Evolutionary conservation across 2,888 invertebrate genomes (phyloP).

Genomic region (Stegana nigrithorax): DNA sequence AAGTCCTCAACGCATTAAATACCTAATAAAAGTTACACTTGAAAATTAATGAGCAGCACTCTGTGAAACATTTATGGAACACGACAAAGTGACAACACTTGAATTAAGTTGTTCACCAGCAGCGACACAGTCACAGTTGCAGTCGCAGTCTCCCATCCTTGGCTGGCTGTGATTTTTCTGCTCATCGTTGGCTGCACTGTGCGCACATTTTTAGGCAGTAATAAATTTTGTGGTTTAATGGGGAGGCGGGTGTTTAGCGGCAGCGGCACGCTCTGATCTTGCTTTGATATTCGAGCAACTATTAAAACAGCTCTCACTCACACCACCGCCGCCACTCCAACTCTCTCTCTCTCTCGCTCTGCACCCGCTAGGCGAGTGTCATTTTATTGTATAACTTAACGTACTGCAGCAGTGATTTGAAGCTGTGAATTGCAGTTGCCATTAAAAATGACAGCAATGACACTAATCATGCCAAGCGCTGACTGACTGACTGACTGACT

Average conservation of each 20-base stretch:
- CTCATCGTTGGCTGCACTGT: too few relatives aligned
- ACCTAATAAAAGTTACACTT: conserved; percentile 66
- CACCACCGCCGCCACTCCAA: not conserved
- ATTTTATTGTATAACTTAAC: conserved; percentile 11
- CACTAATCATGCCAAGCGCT: conserved; percentile 61
- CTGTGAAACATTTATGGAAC: conserved; percentile 57
- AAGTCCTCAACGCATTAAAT: conserved; percentile 59
- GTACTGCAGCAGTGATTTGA: not conserved
- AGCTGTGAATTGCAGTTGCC: conserved; percentile 21
- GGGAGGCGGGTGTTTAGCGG: conserved; percentile 55
- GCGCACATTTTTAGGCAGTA: conserved; percentile 53
- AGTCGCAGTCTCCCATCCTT: not conserved
- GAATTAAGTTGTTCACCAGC: conserved; percentile 64
- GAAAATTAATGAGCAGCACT: conserved; percentile 67
- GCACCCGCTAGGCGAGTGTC: not conserved
- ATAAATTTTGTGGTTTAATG: conserved; percentile 68
- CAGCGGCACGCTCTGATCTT: conserved; percentile 52
- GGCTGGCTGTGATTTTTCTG: not conserved
- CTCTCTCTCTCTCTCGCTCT: not conserved
- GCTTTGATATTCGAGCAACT: conserved; percentile 58
- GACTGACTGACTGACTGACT: too few relatives aligned
- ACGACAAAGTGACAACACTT: conserved; percentile 64
- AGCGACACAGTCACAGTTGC: too few relatives aligned
- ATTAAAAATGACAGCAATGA: conserved; percentile 59
- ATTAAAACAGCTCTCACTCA: conserved; percentile 47